Base-by-base conservation (phyloP, 2,888 invertebrate genomes). In the Melanargia galathea region DNA sequence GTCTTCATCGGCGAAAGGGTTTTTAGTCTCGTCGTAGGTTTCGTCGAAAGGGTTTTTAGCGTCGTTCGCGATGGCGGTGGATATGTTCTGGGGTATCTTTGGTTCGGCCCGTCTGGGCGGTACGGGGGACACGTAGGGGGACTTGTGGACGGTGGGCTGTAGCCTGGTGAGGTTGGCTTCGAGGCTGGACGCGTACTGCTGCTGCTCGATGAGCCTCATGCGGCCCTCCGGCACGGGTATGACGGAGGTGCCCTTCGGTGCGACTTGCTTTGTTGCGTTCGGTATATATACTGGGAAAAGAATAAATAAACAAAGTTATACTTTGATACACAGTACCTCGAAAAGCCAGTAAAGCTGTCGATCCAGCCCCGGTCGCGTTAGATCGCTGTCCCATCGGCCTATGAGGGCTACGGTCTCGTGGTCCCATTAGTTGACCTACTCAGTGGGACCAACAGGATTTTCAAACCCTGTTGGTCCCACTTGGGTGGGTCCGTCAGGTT, bases 1-100 rank as follows among this genome's bases (percentile, higher is more conserved):
- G 5, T 88, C 88, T 10, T 92, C 93, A n/a, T 91, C 92, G 0
- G 87, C 92, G 74, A 95, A 95, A 0, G 95, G 95, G 81, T 95
- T 95, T 72, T 93, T 94, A 0, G 90, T 71, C 61, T 93, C 93
- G 73, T 94, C 94, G 70, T 94, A 93, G 0, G 84, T 83, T 0
- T 85, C 71, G 0, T 84, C 87, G 63, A 92, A 92, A 0, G 92
- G 92, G 68, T 92, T 90, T 35, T 72, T 85, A 30, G 63, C 72
- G 1, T 77, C 70, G 55, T 81, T 79, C 49, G 72, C 71, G 52
- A 84, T 82, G 0, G 79, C 79, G 1, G 79, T 65, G 0, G 83
- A 79, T 64, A 83, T 80, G 1, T 78, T 82, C 0, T 81, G 83
- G 0, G 85, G 78, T 7, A 45, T 10, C 33, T 65, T 62, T 8